phyloP scores from a whole-genome alignment of 1,140 invertebrate species.

The Plodia interpunctella region DNA sequence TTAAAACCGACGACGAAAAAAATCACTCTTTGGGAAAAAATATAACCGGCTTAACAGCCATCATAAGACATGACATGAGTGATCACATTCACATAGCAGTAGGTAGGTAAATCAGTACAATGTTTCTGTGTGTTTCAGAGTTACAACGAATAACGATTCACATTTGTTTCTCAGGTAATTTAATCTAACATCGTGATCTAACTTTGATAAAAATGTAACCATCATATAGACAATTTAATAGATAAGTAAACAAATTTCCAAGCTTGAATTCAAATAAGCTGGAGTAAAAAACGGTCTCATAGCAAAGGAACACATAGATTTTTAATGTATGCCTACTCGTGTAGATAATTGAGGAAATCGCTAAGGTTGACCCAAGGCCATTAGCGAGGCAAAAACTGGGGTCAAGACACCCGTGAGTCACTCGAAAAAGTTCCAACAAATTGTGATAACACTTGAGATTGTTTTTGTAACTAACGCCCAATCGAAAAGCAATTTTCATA shows the following conservation, averaged over 20 bases:
- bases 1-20: no score
- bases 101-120: no score
- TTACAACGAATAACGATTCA: no score
- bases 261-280: neutral
- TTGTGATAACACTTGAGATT: neutral
- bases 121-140: no score
- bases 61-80: no score
- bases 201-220: no score
- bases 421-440: neutral
- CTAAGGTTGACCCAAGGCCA: conserved; percentile 3
- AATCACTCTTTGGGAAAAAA: no score
- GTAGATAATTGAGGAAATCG: conserved; percentile 4
- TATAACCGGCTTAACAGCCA: no score
- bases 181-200: neutral
- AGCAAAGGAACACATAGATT: neutral
- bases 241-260: neutral
- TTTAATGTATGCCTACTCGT: neutral
- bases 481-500: no score
- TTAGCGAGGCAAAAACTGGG: neutral
- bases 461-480: neutral
- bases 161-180: no score
- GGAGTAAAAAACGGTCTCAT: neutral
- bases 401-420: neutral
- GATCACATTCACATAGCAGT: no score
- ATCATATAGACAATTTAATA: neutral